Conservation (phyloP, 2,888 invertebrate species). For the Darwinula stevensoni region DNA sequence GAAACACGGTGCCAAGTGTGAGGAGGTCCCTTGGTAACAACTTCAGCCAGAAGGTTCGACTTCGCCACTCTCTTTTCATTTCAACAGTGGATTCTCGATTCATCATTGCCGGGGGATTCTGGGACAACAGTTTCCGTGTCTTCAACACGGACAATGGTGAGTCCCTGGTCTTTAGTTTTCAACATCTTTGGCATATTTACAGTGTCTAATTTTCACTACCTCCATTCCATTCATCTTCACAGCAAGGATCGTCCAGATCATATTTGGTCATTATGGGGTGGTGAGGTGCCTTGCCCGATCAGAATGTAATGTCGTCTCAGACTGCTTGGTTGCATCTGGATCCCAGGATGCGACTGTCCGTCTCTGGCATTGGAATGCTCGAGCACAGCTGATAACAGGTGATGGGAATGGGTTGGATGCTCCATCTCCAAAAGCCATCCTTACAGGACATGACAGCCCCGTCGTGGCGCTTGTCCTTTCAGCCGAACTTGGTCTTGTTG, state of each 20-base stretch:
- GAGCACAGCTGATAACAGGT: conserved; percentile 87
- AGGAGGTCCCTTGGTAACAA: conserved; percentile 85
- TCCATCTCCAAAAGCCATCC: conserved; percentile 80
- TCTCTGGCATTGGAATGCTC: conserved; percentile 94
- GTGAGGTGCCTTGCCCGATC: conserved; percentile 91
- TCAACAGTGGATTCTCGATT: conserved; percentile 79
- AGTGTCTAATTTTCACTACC: conserved; percentile 4
- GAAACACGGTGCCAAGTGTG: conserved; percentile 19
- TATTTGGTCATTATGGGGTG: conserved; percentile 95
- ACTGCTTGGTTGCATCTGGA: conserved; percentile 94
- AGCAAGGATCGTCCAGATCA: conserved; percentile 93
- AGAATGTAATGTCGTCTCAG: conserved; percentile 94
- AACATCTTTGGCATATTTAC: neutral
- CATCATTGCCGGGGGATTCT: conserved; percentile 91
- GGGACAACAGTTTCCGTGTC: conserved; percentile 96
- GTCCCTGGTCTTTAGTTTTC: conserved; percentile 7
- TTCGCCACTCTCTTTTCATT: conserved; percentile 80
- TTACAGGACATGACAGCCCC: conserved; percentile 91
- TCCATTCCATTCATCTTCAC: conserved; percentile 11
- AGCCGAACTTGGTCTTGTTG: conserved; percentile 86
- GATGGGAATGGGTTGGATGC: conserved; percentile 44
- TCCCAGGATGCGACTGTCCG: conserved; percentile 93
- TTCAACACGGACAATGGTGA: conserved; percentile 83
- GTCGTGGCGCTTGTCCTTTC: conserved; percentile 86
- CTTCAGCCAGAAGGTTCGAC: conserved; percentile 84